Percentiles rank a stretch among this genome's conserved stretches.
These are phyloP conservation scores for Aurelia aurita complex sp. Pacific DNA, from an alignment of 30 jellyfish, hydroid and myxozoan genomes.

Conservation along the genomic window DNA sequence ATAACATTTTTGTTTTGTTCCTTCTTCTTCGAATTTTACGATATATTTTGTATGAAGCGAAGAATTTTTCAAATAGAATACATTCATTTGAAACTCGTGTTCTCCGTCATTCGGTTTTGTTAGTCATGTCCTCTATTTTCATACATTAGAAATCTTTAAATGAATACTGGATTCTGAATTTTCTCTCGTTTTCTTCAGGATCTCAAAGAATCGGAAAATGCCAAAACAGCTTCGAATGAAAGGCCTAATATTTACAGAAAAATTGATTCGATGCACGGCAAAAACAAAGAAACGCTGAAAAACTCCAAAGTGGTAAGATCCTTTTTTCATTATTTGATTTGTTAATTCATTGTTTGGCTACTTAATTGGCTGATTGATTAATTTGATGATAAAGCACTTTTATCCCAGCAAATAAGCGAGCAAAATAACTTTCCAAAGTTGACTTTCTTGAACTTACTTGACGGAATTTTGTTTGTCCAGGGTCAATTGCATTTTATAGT, in stretches of 20 bases:
- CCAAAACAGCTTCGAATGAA: background rate
- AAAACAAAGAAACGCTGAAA: background rate
- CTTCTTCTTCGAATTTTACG: no score
- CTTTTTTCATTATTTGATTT: background rate
- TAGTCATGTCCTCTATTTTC: no score
- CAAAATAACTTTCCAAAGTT: background rate
- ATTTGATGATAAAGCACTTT: background rate
- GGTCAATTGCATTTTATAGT: no score
- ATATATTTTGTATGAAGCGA: no score
- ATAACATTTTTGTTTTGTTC: no score
- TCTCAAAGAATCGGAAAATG: background rate
- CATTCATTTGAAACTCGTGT: no score
- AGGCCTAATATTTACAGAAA: slow-evolving; percentile 59
- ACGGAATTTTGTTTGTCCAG: no score
- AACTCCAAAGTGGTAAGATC: background rate
- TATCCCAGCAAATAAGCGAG: background rate
- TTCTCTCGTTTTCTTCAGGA: background rate
- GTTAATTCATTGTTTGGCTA: background rate
- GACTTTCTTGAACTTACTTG: no score
- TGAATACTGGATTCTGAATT: no score
- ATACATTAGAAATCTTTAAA: no score
- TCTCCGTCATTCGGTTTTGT: no score
- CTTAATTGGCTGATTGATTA: background rate
- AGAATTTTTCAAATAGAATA: no score
- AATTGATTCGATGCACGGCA: slow-evolving; percentile 28